Evolutionary conservation across 2,888 invertebrate genomes (phyloP).

Genomic region (Sussaba pulchella): DNA sequence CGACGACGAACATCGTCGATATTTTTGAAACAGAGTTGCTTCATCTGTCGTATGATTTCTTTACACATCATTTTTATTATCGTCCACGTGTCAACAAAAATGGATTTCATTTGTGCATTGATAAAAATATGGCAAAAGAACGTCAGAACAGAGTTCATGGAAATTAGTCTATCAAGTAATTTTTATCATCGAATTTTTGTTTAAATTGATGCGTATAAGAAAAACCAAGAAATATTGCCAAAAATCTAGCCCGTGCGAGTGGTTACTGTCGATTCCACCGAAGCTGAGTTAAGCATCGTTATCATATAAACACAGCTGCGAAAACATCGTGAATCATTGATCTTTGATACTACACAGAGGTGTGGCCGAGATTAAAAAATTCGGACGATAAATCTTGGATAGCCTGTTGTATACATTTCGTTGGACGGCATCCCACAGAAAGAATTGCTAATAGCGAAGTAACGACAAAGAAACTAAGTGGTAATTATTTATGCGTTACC

Average conservation of each 20-base stretch:
- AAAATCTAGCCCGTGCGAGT: not conserved
- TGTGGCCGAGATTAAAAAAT: conserved; percentile 70
- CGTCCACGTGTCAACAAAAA: too few relatives aligned
- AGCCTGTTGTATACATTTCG: conserved; percentile 70
- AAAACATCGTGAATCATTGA: conserved; percentile 76
- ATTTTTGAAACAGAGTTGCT: not conserved
- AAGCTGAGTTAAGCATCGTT: conserved; percentile 23
- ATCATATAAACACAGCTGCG: conserved; percentile 14
- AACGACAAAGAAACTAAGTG: conserved; percentile 79
- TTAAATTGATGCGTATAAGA: too few relatives aligned
- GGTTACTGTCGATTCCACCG: not conserved
- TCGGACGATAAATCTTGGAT: conserved; percentile 78
- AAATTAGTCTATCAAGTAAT: not conserved
- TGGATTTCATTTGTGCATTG: too few relatives aligned
- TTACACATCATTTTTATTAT: too few relatives aligned
- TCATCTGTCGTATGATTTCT: not conserved
- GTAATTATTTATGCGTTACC: conserved; percentile 82
- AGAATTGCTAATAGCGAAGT: conserved; percentile 69
- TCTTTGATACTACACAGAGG: conserved; percentile 74
- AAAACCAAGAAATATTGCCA: not conserved
- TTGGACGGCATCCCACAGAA: conserved; percentile 71
- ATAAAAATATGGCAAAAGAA: too few relatives aligned
- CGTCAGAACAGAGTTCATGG: not conserved
- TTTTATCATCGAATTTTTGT: too few relatives aligned
- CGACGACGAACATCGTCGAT: not conserved